Evolutionary conservation across 2,113 vertebrate genomes (phyloP).

Genomic region (Platichthys flesus): DNA sequence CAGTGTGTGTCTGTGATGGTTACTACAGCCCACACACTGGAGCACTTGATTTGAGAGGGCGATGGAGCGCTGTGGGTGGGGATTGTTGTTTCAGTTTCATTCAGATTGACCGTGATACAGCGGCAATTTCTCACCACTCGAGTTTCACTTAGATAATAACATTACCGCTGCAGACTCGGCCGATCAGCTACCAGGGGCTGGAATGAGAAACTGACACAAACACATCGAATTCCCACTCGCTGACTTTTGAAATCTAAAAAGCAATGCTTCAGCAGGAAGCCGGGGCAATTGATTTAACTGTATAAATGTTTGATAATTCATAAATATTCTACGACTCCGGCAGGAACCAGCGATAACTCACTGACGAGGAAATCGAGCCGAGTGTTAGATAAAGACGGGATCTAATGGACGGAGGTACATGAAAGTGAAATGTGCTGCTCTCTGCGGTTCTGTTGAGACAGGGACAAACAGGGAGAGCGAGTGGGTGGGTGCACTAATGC

Average conservation of each 20-base stretch:
- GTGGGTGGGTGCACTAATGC: neutral
- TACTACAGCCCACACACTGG: conserved; percentile 53
- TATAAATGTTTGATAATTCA: conserved; percentile 56
- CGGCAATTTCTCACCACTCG: conserved; percentile 58
- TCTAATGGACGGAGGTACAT: conserved; percentile 19
- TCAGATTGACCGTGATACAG: conserved; percentile 59
- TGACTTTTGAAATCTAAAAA: conserved; percentile 28
- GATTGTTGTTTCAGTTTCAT: conserved; percentile 61
- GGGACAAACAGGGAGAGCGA: neutral
- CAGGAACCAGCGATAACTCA: neutral
- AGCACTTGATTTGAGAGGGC: conserved; percentile 36
- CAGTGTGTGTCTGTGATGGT: conserved; percentile 51
- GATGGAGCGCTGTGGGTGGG: conserved; percentile 41
- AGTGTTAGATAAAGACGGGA: neutral
- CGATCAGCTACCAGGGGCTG: conserved; percentile 13
- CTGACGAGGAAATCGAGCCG: conserved; percentile 23
- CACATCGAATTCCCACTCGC: conserved; percentile 22
- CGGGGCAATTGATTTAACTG: conserved; percentile 46
- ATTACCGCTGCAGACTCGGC: conserved; percentile 50
- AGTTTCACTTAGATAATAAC: conserved; percentile 61
- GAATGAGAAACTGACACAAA: conserved; percentile 37
- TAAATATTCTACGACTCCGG: conserved; percentile 44
- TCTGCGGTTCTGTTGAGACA: neutral
- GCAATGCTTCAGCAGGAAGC: conserved; percentile 9
- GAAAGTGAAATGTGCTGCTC: neutral